Base-by-base conservation (phyloP, 2,888 invertebrate species). In the Micropterix aruncella region DNA sequence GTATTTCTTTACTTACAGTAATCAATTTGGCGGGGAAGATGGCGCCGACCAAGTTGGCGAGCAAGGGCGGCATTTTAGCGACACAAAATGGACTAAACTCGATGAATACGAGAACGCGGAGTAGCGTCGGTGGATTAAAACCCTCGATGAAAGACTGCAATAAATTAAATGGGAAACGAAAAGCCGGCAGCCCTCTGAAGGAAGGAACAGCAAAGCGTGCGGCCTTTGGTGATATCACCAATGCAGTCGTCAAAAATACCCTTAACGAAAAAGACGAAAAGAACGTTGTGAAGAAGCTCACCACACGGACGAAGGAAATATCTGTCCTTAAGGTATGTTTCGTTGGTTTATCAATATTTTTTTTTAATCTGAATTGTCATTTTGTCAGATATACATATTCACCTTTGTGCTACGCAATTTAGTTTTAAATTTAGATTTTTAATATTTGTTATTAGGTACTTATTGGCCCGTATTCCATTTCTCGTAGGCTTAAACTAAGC, bases 221-320 rank as follows among this genome's bases (percentile, higher is more conserved):
- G 38, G 92, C 90, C 2, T 78, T 93, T 57, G 87, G 86, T 48
- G 91, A 92, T 61, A 77, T 91, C 52, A 88, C 89, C 42, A 90
- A 89, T 65, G 82, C 79, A 50, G 62, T 66, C 52, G 64, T 67
- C 54, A 70, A 71, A 53, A 55, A 48, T 12, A 48, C 48, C 18
- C 56, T 58, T 42, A 62, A 62, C 46, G 65, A 66, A 42, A 64
- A 66, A 47, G 62, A 65, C 46, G 67, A 69, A 55, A 55, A 56
- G 49, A 58, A 61, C 56, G 58, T 59, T 43, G 54, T 65, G 39
- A 75, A 68, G 55, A 73, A 68, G 61, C 74, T 71, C 49, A 70
- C 66, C 37, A 65, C 69, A 51, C 70, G 67, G 55, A 63, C 60
- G 49, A 73, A 71, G 63, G 59, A 66, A 58, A 65, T 70, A 15